Evolutionary conservation across 2,888 invertebrate species (phyloP).

Genomic region (Subacronicta megacephala): DNA sequence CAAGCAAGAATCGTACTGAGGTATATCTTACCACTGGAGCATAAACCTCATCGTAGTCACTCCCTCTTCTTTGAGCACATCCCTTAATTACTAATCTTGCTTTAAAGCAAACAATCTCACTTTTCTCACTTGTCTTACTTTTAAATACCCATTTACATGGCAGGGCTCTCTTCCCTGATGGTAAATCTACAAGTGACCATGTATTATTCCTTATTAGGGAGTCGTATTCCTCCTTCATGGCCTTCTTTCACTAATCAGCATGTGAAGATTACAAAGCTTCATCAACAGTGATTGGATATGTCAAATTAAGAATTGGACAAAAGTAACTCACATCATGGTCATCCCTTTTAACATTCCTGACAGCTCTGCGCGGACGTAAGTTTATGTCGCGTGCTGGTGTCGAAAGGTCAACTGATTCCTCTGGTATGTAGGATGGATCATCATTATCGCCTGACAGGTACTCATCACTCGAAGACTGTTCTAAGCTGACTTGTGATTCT

Average conservation of each 20-base stretch:
- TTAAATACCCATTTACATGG: conserved; percentile 35
- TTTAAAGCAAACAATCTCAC: too few relatives aligned
- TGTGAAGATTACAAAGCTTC: conserved; percentile 3
- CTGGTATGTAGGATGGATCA: too few relatives aligned
- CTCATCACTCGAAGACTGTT: too few relatives aligned
- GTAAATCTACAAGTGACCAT: neutral
- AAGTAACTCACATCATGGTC: too few relatives aligned
- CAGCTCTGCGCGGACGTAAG: too few relatives aligned
- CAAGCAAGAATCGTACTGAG: conserved; percentile 31
- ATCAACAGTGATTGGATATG: conserved; percentile 7
- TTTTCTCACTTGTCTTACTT: conserved; percentile 21
- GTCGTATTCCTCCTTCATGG: too few relatives aligned
- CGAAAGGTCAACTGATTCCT: too few relatives aligned
- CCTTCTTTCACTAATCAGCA: conserved; percentile 5
- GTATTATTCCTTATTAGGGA: too few relatives aligned
- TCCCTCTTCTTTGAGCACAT: conserved; percentile 25
- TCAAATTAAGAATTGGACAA: neutral
- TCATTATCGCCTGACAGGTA: too few relatives aligned
- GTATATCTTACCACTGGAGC: conserved; percentile 48
- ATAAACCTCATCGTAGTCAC: conserved; percentile 42
- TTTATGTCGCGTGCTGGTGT: too few relatives aligned
- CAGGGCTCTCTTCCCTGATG: conserved; percentile 19
- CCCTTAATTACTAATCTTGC: conserved; percentile 35
- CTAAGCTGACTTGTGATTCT: too few relatives aligned
- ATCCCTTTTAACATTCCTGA: too few relatives aligned